A percentile compares a stretch with the other conserved stretches of the same genome.
These are phyloP conservation scores for Tragelaphus imberbis DNA, from an alignment of 2,113 vertebrate species.

Conservation along the genomic window DNA sequence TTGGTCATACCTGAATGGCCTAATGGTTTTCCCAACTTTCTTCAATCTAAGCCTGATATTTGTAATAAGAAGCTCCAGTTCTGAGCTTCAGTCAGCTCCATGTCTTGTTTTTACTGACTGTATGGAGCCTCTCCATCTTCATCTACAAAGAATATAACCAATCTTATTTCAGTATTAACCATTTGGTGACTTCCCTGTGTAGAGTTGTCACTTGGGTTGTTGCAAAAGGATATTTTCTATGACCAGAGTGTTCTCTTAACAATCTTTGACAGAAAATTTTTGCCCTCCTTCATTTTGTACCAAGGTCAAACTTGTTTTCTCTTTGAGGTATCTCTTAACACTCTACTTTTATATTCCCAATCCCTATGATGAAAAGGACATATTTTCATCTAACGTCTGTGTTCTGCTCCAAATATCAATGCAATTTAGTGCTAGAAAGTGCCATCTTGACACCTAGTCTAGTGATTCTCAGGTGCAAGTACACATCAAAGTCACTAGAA, in stretches of 20 bases:
- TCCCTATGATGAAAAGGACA: neutral
- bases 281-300: neutral
- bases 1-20: neutral
- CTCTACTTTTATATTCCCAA: neutral
- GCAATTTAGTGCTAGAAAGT: neutral
- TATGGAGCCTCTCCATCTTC: neutral
- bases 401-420: neutral
- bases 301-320: neutral
- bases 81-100: neutral
- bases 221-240: neutral
- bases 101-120: neutral
- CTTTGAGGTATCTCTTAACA: neutral
- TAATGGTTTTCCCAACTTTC: neutral
- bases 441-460: neutral
- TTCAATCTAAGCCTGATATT: neutral
- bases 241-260: neutral
- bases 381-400: neutral
- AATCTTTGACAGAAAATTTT: neutral
- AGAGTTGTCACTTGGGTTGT: neutral
- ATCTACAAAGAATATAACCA: neutral
- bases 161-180: neutral
- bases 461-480: neutral
- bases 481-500: neutral
- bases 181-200: neutral
- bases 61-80: neutral